Base-by-base conservation (phyloP, 2,113 vertebrate genomes). In the Mus pahari region DNA sequence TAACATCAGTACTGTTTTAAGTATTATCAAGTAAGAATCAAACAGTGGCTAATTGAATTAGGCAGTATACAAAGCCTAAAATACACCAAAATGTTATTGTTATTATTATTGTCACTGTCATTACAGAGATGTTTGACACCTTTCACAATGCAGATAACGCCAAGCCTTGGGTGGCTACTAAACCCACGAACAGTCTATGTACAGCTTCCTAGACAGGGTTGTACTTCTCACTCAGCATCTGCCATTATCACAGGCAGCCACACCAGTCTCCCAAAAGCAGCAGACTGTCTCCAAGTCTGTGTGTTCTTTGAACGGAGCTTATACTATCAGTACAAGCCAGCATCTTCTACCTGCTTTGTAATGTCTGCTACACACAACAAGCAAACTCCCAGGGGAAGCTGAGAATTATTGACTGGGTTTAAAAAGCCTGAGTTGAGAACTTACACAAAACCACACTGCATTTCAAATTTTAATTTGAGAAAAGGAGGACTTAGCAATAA, bases 311-410 rank as follows among this genome's bases (percentile, higher is more conserved):
- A 39, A 28, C 26, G 19, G 24, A 11, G 3, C 55, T 75, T 86
- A 10, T 68, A 60, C 55, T 78, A 28, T 86, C 19, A 73, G 4
- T 91, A 31, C 55, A 87, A 94, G 92, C n/a, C 1, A 36, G 22
- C 33, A 42, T 83, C 36, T 90, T 90, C 3, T 79, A 92, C 62
- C 26, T 84, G 68, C 17, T 70, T 97, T 73, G 62, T 55, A 87
- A 62, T 48, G 89, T 86, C 74, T 93, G 82, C 50, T 48, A 50
- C 36, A 70, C 8, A 22, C 14, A 89, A 48, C 24, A 31, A 68
- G 28, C 11, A n/a, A 86, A 36, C 0, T 11, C 39, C 12, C 62
- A 87, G 26, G 36, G 53, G 20, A 83, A 42, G 39, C 0, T n/a
- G 31, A 89, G 3, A 31, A 79, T 48, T 90, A 78, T 78, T 86